Base-by-base conservation (phyloP, 2,113 vertebrate species). In the Anguilla rostrata region DNA sequence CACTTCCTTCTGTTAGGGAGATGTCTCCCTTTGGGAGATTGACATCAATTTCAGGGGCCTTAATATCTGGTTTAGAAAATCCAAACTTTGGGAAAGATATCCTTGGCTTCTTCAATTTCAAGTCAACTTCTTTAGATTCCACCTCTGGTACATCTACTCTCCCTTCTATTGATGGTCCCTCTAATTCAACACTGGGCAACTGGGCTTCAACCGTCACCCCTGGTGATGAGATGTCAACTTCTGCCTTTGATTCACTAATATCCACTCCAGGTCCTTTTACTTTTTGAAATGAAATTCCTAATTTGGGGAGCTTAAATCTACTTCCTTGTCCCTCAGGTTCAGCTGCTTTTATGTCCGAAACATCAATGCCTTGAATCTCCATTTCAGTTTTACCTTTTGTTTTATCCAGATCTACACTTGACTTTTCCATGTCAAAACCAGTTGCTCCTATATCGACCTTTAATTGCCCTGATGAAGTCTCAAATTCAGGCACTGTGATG, bases 61-160 rank as follows among this genome's bases (percentile, higher is more conserved):
- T 89, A 20, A 86, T 56, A 80, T 90, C 93, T 86, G 89, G 57
- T 88, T 92, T 93, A 87, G 92, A 90, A 83, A 94, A 92, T 84
- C 92, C 93, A 91, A 94, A 87, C 84, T 11, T 92, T 0, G 93
- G 88, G 57, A 94, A 60, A 71, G 92, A 91, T 84, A 94, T 91
- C 78, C 86, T 89, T 84, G 87, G 15, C 80, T 89, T 93, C 78
- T 93, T 94, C 2, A 88, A 71, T 91, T 91, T 93, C 29, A 83
- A 15, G 18, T 87, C 82, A 56, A 43, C 41, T 46, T 87, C 82
- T 78, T 49, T 71, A 39, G 46, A 20, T 7, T 87, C 43, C 29
- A 46, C 20, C 26, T 83, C 56, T 83, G 66, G 66, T 6, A 8
- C 0, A 26, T 90, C 41, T 34, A 29, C 71, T 29, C 57, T 20